Base-by-base conservation (phyloP, 2,113 vertebrate genomes). In the Galbula dea region DNA sequence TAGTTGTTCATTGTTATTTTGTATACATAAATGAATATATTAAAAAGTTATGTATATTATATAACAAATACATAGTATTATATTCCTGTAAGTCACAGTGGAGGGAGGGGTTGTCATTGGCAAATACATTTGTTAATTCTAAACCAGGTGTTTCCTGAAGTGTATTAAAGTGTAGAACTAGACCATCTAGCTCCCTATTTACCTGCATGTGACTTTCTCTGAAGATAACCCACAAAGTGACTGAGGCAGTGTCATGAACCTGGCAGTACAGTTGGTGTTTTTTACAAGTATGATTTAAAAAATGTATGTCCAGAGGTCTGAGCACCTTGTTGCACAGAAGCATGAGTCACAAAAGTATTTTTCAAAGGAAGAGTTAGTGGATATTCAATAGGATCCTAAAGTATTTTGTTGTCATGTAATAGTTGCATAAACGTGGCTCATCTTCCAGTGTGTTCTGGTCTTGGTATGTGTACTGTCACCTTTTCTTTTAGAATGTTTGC, bases 381-480 rank as follows among this genome's bases (percentile, higher is more conserved):
- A 27, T 72, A 22, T 72, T 91, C 43, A 76, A 1, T 86, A 32
- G 32, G 11, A 45, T 49, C 15, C 78, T 48, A 48, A 52, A 76
- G 32, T 58, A 39, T 12, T 45, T 77, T 57, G 11, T 51, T 46
- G 8, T 18, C 6, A 11, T 39, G 34, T 69, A n/a, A 29, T 22
- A 55, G 26, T 20, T 52, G 39, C 16, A 6, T 52, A 4, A 45
- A 21, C 15, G 62, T 66, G 20, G 27, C 80, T 83, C 46, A 54
- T 72, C 73, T 11, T n/a, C 59, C 29, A 15, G 0, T 43, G 86
- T 69, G 20, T 69, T 77, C 32, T 22, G 15, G 19, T 68, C 30
- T 63, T 52, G 32, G 6, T 43, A 1, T 15, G 9, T 0, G 0
- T 36, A 27, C 21, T 49, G 12, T 71, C 87, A 66, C 39, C 32